Evolutionary conservation across 2,888 invertebrate genomes (phyloP).

Genomic region (Dorcus parallelipipedus): DNA sequence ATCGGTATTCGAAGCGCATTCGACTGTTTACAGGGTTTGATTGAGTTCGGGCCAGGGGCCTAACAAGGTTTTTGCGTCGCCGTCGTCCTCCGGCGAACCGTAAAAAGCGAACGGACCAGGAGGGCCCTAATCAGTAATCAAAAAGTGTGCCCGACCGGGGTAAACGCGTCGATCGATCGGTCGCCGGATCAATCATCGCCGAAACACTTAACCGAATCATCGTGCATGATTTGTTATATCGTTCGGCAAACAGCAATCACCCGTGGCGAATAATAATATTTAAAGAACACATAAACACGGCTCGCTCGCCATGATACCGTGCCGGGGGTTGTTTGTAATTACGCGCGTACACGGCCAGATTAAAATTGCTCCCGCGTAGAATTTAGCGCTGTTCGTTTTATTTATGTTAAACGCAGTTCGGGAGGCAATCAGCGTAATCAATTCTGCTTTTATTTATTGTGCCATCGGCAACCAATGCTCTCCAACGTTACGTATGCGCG

Average conservation of each 20-base stretch:
- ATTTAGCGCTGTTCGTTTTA: conserved; percentile 40
- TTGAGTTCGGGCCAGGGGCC: conserved; percentile 39
- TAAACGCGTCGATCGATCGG: not conserved
- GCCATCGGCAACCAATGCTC: conserved; percentile 21
- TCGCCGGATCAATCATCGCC: conserved; percentile 24
- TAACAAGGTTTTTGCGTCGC: conserved; percentile 33
- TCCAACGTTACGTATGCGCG: not conserved
- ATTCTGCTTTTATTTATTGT: conserved; percentile 43
- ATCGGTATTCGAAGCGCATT: conserved; percentile 46
- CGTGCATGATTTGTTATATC: conserved; percentile 38
- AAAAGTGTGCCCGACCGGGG: conserved; percentile 18
- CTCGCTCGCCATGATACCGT: conserved; percentile 21
- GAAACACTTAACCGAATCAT: conserved; percentile 36
- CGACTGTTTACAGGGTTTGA: conserved; percentile 47
- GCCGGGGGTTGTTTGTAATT: conserved; percentile 21
- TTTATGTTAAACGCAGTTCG: conserved; percentile 47
- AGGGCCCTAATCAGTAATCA: conserved; percentile 31
- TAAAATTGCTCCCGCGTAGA: conserved; percentile 46
- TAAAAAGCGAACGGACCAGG: conserved; percentile 28
- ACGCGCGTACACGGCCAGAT: conserved; percentile 36
- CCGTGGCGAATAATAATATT: conserved; percentile 42
- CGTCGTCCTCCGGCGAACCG: conserved; percentile 29
- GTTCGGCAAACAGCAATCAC: conserved; percentile 40
- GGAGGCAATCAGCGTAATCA: conserved; percentile 50
- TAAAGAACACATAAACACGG: conserved; percentile 38